A percentile compares a stretch with the other conserved stretches of the same genome.
Conservation (phyloP, 2,797 vertebrate genomes). For the Bovichtus diacanthus region DNA sequence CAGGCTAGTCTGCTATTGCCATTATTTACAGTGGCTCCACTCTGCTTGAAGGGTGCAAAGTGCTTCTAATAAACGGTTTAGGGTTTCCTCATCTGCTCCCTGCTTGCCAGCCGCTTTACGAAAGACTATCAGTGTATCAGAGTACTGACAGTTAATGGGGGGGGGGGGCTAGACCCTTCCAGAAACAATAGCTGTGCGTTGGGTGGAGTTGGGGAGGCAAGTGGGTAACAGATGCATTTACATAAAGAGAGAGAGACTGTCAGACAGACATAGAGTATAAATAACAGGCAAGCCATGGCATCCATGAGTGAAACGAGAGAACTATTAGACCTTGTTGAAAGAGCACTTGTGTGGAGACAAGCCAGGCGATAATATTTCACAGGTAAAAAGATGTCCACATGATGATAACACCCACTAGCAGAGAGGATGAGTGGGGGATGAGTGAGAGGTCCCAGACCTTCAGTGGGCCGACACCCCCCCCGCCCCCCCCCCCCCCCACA, state of each 20-base stretch:
- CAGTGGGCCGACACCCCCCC: slow-evolving; percentile 4
- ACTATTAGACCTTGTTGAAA: slow-evolving; percentile 66
- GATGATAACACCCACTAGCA: slow-evolving; percentile 57
- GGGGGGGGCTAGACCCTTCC: slow-evolving; percentile 32
- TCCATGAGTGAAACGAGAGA: slow-evolving; percentile 69
- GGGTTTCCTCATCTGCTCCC: slow-evolving; percentile 87
- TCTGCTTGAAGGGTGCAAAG: slow-evolving; percentile 86
- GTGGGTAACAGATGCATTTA: slow-evolving; percentile 33
- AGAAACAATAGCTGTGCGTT: slow-evolving; percentile 29
- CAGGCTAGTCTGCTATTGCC: slow-evolving; percentile 71
- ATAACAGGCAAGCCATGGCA: slow-evolving; percentile 69
- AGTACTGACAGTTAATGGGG: slow-evolving; percentile 86
- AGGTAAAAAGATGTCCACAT: slow-evolving; percentile 72
- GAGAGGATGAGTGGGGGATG: slow-evolving; percentile 76
- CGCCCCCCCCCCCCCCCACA: background rate
- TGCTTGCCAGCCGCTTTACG: slow-evolving; percentile 71
- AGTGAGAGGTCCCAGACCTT: slow-evolving; percentile 77
- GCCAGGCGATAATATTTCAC: slow-evolving; percentile 80
- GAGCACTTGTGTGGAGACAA: slow-evolving; percentile 61
- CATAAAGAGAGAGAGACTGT: slow-evolving; percentile 32
- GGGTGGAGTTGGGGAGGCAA: background rate
- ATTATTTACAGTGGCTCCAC: slow-evolving; percentile 86
- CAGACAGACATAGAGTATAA: slow-evolving; percentile 64
- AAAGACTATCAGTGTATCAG: slow-evolving; percentile 87
- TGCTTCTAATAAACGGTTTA: slow-evolving; percentile 85